Evolutionary conservation across 2,888 invertebrate species (phyloP).

Genomic region (Harpagoxenus sublaevis): DNA sequence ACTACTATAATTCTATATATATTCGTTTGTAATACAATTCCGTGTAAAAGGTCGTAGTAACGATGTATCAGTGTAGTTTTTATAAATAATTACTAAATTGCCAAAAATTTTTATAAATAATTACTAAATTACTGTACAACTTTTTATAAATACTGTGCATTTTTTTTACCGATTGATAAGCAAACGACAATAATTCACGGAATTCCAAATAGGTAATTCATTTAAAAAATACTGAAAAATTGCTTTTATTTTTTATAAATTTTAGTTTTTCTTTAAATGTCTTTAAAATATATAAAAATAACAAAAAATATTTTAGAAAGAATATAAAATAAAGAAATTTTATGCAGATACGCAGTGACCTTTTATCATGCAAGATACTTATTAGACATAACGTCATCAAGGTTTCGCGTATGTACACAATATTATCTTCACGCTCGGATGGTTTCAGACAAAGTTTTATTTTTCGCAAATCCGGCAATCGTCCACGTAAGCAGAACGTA

Average conservation of each 20-base stretch:
- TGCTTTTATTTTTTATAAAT: not conserved
- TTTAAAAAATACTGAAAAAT: not conserved
- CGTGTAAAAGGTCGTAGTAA: not conserved
- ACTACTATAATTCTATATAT: not conserved
- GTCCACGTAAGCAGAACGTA: not conserved
- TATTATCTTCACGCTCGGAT: constrained; percentile 8
- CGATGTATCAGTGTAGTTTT: not conserved
- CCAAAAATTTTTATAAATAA: not conserved
- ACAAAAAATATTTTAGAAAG: not conserved
- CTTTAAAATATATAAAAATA: not conserved
- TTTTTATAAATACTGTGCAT: not conserved
- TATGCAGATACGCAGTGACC: not conserved
- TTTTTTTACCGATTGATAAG: not conserved
- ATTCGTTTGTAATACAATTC: not conserved
- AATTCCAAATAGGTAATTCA: not conserved
- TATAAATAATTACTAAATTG: not conserved
- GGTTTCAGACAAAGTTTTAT: not conserved
- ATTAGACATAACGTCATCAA: not conserved
- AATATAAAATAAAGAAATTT: not conserved
- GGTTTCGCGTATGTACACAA: not conserved
- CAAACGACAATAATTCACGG: not conserved
- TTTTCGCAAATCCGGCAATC: not conserved
- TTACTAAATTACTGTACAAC: not conserved
- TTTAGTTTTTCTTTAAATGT: not conserved
- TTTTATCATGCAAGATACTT: not conserved